A percentile compares a stretch with the other conserved stretches of the same genome.
phyloP scores from a whole-genome alignment of 2,797 vertebrate genomes.

The Sternarchorhynchus goeldii region DNA sequence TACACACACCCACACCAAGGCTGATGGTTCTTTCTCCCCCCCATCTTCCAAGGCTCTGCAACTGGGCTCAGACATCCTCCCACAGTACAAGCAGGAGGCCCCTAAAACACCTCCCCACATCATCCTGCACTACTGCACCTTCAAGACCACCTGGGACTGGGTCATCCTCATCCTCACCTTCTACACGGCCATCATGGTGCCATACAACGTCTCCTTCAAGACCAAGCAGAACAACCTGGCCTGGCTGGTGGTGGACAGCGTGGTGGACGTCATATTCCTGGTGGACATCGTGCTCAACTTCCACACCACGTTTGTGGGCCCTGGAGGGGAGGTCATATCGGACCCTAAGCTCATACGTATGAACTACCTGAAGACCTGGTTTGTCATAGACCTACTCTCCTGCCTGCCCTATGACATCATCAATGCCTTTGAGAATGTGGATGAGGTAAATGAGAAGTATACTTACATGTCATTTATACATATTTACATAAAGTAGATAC shows the following conservation, averaged over 20 bases:
- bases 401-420: constrained; percentile 99
- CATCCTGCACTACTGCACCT: constrained; percentile 97
- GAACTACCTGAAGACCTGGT: constrained; percentile 99
- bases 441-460: constrained; percentile 80
- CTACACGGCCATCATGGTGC: constrained; percentile 99
- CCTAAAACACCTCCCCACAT: constrained; percentile 98
- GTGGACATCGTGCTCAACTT: constrained; percentile 98
- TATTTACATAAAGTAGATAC: background rate
- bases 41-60: constrained; percentile 85
- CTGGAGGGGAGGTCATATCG: constrained; percentile 93
- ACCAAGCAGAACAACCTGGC: constrained; percentile 94
- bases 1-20: background rate
- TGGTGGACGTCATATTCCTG: constrained; percentile 95
- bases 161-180: constrained; percentile 98
- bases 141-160: constrained; percentile 99
- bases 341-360: constrained; percentile 95
- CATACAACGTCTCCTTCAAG: constrained; percentile 97
- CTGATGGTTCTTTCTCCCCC: background rate
- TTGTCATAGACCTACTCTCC: constrained; percentile 96
- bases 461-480: background rate
- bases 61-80: constrained; percentile 96
- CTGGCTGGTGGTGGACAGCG: constrained; percentile 94
- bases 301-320: constrained; percentile 97
- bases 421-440: constrained; percentile 95
- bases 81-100: constrained; percentile 98